Evolutionary conservation across 2,888 invertebrate species (phyloP).

Genomic region (Thecophora atra): DNA sequence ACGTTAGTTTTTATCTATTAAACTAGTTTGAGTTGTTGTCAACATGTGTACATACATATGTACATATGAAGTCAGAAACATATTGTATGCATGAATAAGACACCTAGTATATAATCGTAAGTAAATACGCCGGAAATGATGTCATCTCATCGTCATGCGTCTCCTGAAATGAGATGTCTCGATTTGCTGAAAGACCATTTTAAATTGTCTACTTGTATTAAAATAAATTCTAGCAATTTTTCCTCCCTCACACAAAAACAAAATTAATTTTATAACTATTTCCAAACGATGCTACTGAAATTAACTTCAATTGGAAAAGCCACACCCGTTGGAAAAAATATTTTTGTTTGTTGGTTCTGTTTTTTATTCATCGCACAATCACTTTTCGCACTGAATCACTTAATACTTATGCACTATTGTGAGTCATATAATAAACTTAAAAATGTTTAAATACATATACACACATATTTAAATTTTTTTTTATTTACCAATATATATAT

Average conservation of each 20-base stretch:
- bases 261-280: background rate
- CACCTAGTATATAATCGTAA: background rate
- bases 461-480: conserved; percentile 26
- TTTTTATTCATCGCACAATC: background rate
- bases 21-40: background rate
- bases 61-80: conserved; percentile 1
- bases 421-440: conserved; percentile 1
- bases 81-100: background rate
- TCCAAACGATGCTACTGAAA: background rate
- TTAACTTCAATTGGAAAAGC: conserved; percentile 10
- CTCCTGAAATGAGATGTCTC: background rate
- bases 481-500: conserved; percentile 46
- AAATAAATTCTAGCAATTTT: no score
- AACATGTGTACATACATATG: no score
- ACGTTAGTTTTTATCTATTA: background rate
- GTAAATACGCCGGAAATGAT: conserved; percentile 10
- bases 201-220: no score
- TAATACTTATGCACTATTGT: conserved; percentile 7
- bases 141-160: conserved; percentile 3
- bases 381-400: conserved; percentile 13
- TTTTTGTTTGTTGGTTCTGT: no score
- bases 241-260: no score
- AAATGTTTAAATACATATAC: conserved; percentile 21
- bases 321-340: conserved; percentile 26
- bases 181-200: no score